phyloP scores from a whole-genome alignment of 2,888 invertebrate genomes.

The Leptothorax acervorum region DNA sequence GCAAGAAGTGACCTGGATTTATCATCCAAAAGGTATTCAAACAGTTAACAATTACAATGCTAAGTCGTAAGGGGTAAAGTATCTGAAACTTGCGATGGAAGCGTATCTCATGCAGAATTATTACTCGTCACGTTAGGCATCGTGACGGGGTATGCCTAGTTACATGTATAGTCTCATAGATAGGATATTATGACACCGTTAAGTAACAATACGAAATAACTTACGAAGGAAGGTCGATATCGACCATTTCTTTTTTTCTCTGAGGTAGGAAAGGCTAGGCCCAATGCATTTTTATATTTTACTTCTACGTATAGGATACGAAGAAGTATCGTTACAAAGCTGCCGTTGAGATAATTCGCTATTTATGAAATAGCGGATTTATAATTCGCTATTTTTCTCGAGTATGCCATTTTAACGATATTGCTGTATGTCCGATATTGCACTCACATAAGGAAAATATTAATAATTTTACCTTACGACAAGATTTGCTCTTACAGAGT shows the following conservation, averaged over 20 bases:
- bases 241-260: conserved; percentile 3
- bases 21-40: conserved; percentile 59
- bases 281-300: conserved; percentile 72
- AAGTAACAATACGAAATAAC: background rate
- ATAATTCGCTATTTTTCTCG: conserved; percentile 29
- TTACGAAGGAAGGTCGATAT: conserved; percentile 28
- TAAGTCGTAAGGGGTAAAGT: conserved; percentile 38
- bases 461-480: conserved; percentile 24
- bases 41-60: conserved; percentile 14
- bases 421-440: conserved; percentile 27
- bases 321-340: conserved; percentile 20
- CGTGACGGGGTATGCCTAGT: conserved; percentile 61
- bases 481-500: conserved; percentile 51
- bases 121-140: conserved; percentile 46
- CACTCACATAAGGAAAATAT: conserved; percentile 37
- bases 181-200: background rate
- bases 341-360: conserved; percentile 24
- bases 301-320: conserved; percentile 62
- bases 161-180: background rate
- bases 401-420: conserved; percentile 32
- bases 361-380: conserved; percentile 1
- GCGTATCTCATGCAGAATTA: conserved; percentile 34
- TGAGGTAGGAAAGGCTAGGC: conserved; percentile 21
- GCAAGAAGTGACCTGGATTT: conserved; percentile 55
- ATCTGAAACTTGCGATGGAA: conserved; percentile 38